Evolutionary conservation across 2,113 vertebrate species (phyloP), one percentile per base, ranked within the genome.

Genomic region (rabbit (Oryctolagus cuniculus)): DNA sequence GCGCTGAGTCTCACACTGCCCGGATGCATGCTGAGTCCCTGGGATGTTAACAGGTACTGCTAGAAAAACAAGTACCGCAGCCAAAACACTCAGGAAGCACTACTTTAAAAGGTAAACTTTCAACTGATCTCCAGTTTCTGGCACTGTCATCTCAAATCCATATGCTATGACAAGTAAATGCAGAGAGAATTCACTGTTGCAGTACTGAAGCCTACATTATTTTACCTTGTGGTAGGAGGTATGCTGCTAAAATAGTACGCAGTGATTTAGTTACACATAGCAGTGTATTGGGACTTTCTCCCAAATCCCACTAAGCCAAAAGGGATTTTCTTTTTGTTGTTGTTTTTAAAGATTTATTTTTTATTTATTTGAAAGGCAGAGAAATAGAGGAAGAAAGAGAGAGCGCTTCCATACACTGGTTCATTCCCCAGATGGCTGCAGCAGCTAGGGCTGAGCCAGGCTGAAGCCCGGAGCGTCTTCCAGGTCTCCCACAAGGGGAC

Each of bases 21-120:
- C 70, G 63, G 31, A 89, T 27, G 84, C 66, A 82, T 84, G 80
- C 4, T 55, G 29, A 86, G 87, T 94, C 92, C 92, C 16, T 34
- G 61, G 69, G 70, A 73, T 58, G 58, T 87, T 80, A 93, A 94
- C 80, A 96, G 66, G 87, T 94, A 93, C 67, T 84, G 53, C 84
- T 87, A 87, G 94, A 93, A 93, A 93, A 94, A 91, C 92, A 91
- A 81, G 87, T 66, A 51, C 22, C 25, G 17, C n/a, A 27, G 58
- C 87, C 86, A 85, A 67, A 93, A 87, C 21, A n/a, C 34, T 89
- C 3, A 4, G 63, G 51, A 90, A 96, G 81, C 36, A 67, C 58
- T 86, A 82, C 61, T 93, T 80, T 72, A n/a, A 84, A 16, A 87
- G 61, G 44, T 38, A 19, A 89, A 61, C 77, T 86, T 91, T 77